Evolutionary conservation across 2,888 invertebrate genomes (phyloP).

Genomic region (Pseudanteris insignis): DNA sequence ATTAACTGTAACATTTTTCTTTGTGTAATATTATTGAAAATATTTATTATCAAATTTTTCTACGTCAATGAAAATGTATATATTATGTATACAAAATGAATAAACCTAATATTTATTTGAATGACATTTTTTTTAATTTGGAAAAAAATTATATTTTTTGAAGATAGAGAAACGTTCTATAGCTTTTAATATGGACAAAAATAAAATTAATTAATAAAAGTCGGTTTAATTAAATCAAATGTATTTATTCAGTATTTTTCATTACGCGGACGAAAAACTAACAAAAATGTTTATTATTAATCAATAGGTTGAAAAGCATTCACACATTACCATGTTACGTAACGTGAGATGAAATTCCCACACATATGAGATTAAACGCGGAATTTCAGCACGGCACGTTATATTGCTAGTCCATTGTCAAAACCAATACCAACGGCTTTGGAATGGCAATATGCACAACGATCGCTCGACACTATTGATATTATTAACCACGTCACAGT

Average conservation of each 20-base stretch:
- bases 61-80: too few species aligned
- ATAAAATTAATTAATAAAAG: too few species aligned
- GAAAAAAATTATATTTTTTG: too few species aligned
- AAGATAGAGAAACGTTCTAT: too few species aligned
- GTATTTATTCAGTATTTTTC: neutral
- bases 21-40: too few species aligned
- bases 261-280: neutral
- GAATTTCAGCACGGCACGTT: slow-evolving; percentile 37
- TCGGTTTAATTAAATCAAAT: neutral
- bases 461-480: slow-evolving; percentile 27
- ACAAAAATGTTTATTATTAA: slow-evolving; percentile 11
- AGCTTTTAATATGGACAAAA: too few species aligned
- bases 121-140: too few species aligned
- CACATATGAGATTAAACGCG: slow-evolving; percentile 49
- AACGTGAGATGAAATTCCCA: slow-evolving; percentile 51
- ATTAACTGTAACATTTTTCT: too few species aligned
- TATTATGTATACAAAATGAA: too few species aligned
- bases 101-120: too few species aligned
- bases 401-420: slow-evolving; percentile 29
- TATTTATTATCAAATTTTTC: too few species aligned
- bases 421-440: slow-evolving; percentile 33
- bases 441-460: slow-evolving; percentile 30
- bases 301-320: slow-evolving; percentile 9
- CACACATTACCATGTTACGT: slow-evolving; percentile 37
- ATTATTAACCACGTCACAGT: slow-evolving; percentile 6